Percentiles rank a stretch among this genome's conserved stretches.
Conservation (phyloP, 2,888 invertebrate species). For the Netelia melanura region DNA sequence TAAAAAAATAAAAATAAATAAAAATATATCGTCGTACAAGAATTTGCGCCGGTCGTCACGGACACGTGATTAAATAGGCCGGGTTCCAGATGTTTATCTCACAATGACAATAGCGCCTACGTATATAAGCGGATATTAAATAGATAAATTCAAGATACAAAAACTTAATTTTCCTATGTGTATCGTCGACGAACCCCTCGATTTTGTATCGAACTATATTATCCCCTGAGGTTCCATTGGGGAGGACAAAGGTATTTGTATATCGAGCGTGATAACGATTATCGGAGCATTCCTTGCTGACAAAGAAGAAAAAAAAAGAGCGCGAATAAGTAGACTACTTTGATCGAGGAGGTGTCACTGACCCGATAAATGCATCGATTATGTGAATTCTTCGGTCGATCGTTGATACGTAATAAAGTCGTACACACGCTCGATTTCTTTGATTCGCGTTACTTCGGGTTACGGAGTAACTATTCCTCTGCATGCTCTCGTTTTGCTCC, state of each 20-base stretch:
- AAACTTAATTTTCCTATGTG: slow-evolving; percentile 8
- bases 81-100: slow-evolving; percentile 56
- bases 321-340: neutral
- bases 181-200: neutral
- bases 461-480: slow-evolving; percentile 59
- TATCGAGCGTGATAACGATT: neutral
- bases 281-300: neutral
- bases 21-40: slow-evolving; percentile 10
- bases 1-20: slow-evolving; percentile 24
- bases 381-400: slow-evolving; percentile 36
- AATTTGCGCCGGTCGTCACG: slow-evolving; percentile 53
- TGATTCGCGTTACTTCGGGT: slow-evolving; percentile 30
- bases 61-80: slow-evolving; percentile 61
- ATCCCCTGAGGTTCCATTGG: slow-evolving; percentile 15
- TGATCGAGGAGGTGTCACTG: slow-evolving; percentile 51
- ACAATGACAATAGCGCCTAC: neutral
- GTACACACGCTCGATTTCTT: slow-evolving; percentile 54
- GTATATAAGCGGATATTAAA: slow-evolving; percentile 1
- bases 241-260: slow-evolving; percentile 20
- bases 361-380: slow-evolving; percentile 64
- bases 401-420: neutral
- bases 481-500: slow-evolving; percentile 35
- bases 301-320: slow-evolving; percentile 1
- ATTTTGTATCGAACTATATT: slow-evolving; percentile 26
- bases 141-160: neutral